Evolutionary conservation across 2,888 invertebrate species (phyloP).

Genomic region (Coremacera marginata): DNA sequence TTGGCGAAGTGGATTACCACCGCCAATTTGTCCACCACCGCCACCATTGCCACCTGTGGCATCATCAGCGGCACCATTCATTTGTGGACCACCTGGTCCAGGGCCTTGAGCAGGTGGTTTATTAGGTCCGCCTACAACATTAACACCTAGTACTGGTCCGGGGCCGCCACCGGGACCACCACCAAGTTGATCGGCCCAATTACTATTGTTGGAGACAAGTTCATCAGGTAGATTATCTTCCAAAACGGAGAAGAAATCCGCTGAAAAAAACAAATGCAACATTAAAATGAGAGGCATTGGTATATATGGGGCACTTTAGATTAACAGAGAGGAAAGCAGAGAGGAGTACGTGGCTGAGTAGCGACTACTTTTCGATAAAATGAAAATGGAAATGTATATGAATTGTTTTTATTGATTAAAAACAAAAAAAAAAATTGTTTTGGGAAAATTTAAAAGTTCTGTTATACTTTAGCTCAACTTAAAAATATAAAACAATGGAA

Average conservation of each 20-base stretch:
- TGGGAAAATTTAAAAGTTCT: too few relatives aligned
- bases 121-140: conserved; percentile 75
- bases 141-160: conserved; percentile 75
- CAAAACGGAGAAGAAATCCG: conserved; percentile 85
- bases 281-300: too few relatives aligned
- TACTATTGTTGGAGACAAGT: conserved; percentile 80
- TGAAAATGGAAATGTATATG: too few relatives aligned
- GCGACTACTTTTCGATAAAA: too few relatives aligned
- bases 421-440: too few relatives aligned
- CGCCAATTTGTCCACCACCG: conserved; percentile 70
- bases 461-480: too few relatives aligned
- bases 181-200: conserved; percentile 77
- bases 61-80: conserved; percentile 77
- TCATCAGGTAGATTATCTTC: conserved; percentile 95
- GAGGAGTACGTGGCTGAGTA: too few relatives aligned
- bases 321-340: too few relatives aligned
- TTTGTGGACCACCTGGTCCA: conserved; percentile 79
- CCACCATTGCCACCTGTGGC: conserved; percentile 68
- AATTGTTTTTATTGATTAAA: too few relatives aligned
- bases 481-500: too few relatives aligned
- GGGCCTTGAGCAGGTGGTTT: conserved; percentile 88
- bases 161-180: conserved; percentile 75
- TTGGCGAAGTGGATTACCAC: conserved; percentile 65
- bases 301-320: too few relatives aligned
- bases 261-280: conserved; percentile 71